Evolutionary conservation across 2,797 vertebrate species (phyloP), one percentile per base, ranked within the genome.

Genomic region (Rousettus madagascariensis): DNA sequence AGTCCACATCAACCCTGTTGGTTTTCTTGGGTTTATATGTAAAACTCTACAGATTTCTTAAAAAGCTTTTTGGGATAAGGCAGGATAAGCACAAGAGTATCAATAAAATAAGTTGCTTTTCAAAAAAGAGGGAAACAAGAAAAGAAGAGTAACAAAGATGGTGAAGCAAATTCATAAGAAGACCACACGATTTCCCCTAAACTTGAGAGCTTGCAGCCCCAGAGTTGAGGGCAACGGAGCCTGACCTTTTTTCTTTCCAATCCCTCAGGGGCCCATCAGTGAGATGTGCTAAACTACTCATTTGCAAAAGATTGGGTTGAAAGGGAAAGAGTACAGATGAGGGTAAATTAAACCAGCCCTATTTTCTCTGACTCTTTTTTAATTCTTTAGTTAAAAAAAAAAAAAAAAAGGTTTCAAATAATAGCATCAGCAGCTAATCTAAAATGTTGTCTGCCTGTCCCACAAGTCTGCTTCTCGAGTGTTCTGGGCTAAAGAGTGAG

Each of bases 331-430:
- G 33, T 87, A 71, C 65, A 75, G 59, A 94, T 53, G 82, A 97
- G 46, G 61, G 69, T 33, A 91, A 96, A 97, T 96, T 84, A 95
- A 96, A 26, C 80, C 79, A 91, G 38, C 3, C 65, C 61, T 95
- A 69, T 96, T 97, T 97, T 96, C 95, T 90, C 65, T 92, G 51
- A 36, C 38, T 95, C 41, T 82, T 93, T 38, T 63, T 0, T 94
- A 97, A 91, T 95, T 86, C 92, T 89, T 79, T 59, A 92, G 90
- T 86, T 97, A 87, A 96, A 95, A 96, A 92, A 86, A 95, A 96
- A 95, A 96, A 92, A 86, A 49, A 16, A 16, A 49, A 49, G 49
- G 15, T 5, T 87, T 55, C 63, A 85, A 80, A 82, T 96, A 96
- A 97, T 59, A 78, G 84, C 75, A 90, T 95, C 86, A 88, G 38